Base-by-base conservation (phyloP, 2,113 vertebrate genomes). In the Ochotona curzoniae region DNA sequence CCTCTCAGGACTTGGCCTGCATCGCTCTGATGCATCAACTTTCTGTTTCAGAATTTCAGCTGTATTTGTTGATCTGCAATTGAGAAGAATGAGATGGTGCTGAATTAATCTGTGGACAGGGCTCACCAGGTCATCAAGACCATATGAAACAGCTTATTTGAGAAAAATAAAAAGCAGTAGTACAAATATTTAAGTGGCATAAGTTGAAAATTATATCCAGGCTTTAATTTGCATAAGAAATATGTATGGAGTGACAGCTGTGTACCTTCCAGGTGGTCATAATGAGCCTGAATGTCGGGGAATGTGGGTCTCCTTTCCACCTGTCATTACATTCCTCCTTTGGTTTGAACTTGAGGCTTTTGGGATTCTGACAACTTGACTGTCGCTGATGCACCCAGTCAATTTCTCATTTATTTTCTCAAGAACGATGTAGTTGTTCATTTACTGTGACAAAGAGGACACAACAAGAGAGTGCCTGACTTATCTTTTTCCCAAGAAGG, bases 31-130 rank as follows among this genome's bases (percentile, higher is more conserved):
- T 28, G 63, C 18, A 49, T 57, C 23, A 12, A 81, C 12, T 63
- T 94, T 90, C 67, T 3, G 9, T 85, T 85, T 87, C 4, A 66
- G 54, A 91, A 69, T 66, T 84, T 94, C 60, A 88, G 47, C 44
- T 70, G 64, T 51, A 26, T 88, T 92, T 70, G 38, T 79, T 80
- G 47, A 57, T 5, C 60, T 21, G 6, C 11, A 86, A 81, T 44
- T 63, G 73, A 86, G 28, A 23, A 67, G 8, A 87, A 76, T 32
- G 61, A 61, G 18, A 7, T 17, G 8, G 5, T 23, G 10, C 6
- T 44, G 13, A 66, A 79, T 30, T 60, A 60, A 63, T 26, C 5
- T 4, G 32, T 60, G 10, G 51, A 5, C 3, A 64, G 0, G 1
- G 26, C 26, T 75, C 78, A 91, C 23, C 61, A 67, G 67, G 79